Percentiles rank a stretch among this genome's conserved stretches.
These are phyloP conservation scores for Amphiduros pacificus DNA, from an alignment of 2,888 invertebrate genomes.

Conservation along the genomic window DNA sequence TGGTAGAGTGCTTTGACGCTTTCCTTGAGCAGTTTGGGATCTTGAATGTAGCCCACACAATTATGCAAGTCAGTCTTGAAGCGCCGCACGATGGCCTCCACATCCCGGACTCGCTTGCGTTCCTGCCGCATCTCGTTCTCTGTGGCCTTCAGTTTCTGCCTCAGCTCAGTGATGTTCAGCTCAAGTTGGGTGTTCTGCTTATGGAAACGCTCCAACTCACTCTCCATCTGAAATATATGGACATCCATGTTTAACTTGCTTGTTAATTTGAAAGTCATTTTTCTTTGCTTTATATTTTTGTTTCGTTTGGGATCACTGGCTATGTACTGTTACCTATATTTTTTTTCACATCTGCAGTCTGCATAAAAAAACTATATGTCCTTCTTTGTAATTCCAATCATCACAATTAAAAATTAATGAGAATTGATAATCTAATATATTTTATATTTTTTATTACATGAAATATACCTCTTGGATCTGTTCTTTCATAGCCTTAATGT, in stretches of 20 bases:
- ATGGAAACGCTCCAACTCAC: constrained; percentile 77
- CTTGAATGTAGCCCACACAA: constrained; percentile 77
- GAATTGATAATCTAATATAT: too few relatives aligned
- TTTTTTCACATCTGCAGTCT: too few relatives aligned
- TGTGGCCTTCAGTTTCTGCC: constrained; percentile 75
- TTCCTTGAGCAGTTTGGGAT: constrained; percentile 69
- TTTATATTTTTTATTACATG: too few relatives aligned
- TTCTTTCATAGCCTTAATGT: constrained; percentile 80
- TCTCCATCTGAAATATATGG: constrained; percentile 82
- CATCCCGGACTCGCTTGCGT: constrained; percentile 62
- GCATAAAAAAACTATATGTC: too few relatives aligned
- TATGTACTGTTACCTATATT: too few relatives aligned
- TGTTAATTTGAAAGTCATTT: too few relatives aligned
- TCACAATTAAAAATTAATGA: too few relatives aligned
- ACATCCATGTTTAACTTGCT: too few relatives aligned
- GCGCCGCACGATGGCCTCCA: constrained; percentile 66
- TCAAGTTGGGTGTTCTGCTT: constrained; percentile 74
- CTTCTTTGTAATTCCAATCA: too few relatives aligned
- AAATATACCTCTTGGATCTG: constrained; percentile 66
- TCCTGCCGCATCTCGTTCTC: constrained; percentile 72
- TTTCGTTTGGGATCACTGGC: too few relatives aligned
- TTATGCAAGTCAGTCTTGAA: constrained; percentile 82
- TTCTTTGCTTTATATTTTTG: too few relatives aligned
- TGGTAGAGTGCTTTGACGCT: constrained; percentile 62
- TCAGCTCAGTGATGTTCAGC: constrained; percentile 74